A percentile compares a stretch with the other conserved stretches of the same genome.
Evolutionary conservation across 2,888 invertebrate genomes (phyloP).

Genomic region (Drosophila subsilvestris): DNA sequence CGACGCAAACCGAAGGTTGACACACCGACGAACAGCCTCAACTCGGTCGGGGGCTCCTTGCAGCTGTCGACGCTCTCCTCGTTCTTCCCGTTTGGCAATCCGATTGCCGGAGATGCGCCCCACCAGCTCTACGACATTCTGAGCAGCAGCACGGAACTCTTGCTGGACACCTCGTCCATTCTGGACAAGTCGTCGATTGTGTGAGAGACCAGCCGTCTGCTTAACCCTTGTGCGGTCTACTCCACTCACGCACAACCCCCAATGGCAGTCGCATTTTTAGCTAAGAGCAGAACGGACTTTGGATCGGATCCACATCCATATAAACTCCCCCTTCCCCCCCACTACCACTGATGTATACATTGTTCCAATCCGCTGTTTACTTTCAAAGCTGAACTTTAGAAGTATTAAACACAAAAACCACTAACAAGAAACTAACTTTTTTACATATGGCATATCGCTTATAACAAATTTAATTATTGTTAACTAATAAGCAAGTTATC

Average conservation of each 20-base stretch:
- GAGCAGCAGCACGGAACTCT: conserved; percentile 82
- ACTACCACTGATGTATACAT: background rate
- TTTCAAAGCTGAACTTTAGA: conserved; percentile 66
- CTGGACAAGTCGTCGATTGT: conserved; percentile 83
- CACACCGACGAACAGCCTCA: conserved; percentile 31
- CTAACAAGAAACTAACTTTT: conserved; percentile 11
- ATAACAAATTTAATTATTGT: conserved; percentile 68
- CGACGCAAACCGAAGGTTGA: conserved; percentile 60
- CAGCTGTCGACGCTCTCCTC: conserved; percentile 82
- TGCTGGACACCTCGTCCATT: conserved; percentile 83
- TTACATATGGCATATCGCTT: conserved; percentile 55
- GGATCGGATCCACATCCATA: background rate
- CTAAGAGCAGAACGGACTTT: background rate
- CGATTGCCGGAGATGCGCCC: conserved; percentile 80
- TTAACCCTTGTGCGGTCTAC: background rate
- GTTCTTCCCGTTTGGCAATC: conserved; percentile 83
- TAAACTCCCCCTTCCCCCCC: background rate
- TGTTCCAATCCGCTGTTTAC: conserved; percentile 31
- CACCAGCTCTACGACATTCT: conserved; percentile 83
- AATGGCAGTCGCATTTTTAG: background rate
- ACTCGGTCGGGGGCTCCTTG: conserved; percentile 46
- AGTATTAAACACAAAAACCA: conserved; percentile 61
- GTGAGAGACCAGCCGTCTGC: conserved; percentile 46
- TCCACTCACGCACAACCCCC: conserved; percentile 16
- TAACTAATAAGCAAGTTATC: conserved; percentile 70